phyloP scores from a whole-genome alignment of 2,888 invertebrate genomes.

The Electrophaes corylata region DNA sequence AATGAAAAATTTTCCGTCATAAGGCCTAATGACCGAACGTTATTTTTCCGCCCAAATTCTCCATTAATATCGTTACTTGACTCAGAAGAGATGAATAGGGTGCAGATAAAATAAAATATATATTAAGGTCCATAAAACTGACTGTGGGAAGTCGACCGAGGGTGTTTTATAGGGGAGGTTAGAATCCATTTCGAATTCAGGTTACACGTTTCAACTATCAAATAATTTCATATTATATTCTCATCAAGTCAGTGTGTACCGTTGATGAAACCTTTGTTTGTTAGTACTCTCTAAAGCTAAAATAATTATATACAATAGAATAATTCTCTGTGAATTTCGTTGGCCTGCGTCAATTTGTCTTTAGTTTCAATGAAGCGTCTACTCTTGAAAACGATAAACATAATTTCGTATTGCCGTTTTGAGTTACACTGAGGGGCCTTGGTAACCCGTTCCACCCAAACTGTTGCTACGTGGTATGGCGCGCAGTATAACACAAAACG shows the following conservation, averaged over 20 bases:
- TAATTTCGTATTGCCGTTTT: no score
- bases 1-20: slow-evolving; percentile 37
- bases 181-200: slow-evolving; percentile 44
- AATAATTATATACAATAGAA: no score
- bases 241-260: slow-evolving; percentile 3
- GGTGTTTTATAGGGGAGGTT: slow-evolving; percentile 54
- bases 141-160: slow-evolving; percentile 51
- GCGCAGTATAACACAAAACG: no score
- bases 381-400: no score
- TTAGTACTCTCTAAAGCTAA: neutral
- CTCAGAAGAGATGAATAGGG: slow-evolving; percentile 54
- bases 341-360: no score
- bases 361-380: no score
- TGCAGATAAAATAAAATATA: slow-evolving; percentile 59
- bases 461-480: no score
- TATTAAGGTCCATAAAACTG: slow-evolving; percentile 54
- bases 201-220: slow-evolving; percentile 26
- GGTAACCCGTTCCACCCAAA: no score
- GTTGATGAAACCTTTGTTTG: neutral
- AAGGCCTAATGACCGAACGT: slow-evolving; percentile 40
- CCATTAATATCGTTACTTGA: slow-evolving; percentile 51
- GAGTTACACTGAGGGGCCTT: no score
- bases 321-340: no score
- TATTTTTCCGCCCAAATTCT: slow-evolving; percentile 43
- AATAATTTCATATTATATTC: slow-evolving; percentile 26